Base-by-base conservation (phyloP, 1,140 invertebrate species). In the Lordiphosa stackelbergi region DNA sequence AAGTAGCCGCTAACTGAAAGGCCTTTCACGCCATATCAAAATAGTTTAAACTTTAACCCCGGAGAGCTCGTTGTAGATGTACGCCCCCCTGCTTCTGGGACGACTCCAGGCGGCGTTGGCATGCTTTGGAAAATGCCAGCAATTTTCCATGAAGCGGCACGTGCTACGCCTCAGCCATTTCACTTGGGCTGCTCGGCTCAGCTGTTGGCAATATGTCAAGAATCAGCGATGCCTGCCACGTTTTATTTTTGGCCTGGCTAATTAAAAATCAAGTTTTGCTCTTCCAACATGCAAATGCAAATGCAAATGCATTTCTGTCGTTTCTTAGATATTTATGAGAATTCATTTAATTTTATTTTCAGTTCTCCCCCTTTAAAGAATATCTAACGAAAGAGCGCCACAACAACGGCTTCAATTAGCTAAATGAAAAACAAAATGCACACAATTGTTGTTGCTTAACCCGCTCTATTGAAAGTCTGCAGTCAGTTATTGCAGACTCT, bases 161-260 rank as follows among this genome's bases (percentile, higher is more conserved):
- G 68, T 81, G 72, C 63, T 43, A 73, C 72, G 77, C 77, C 77
- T 69, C 64, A 72, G 19, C 52, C 56, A 73, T 83, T 71, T 53
- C 34, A 31, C 46, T 56, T 24, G 48, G 59, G 47, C 63, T 49
- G 38, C 47, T 68, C 42, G 40, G n/a, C 45, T 56, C 77, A 83
- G 77, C 77, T 83, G 77, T 74, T 83, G 77, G 77, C 77, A 83
- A 83, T 77, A 66, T 83, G 78, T 83, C 77, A 83, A 83, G 77
- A 83, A 83, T 83, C 68, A 35, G 63, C 58, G 34, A 64, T 64
- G 55, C 52, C 66, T 41, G 36, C 47, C 58, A 48, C 53, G 49
- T 55, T 61, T 60, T 83, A 75, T 81, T 81, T 81, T 64, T 72
- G 63, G 64, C 51, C 31, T 19, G 36, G 60, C 69, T 79, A 79